Conservation (phyloP, 2,888 invertebrate genomes). For the Tenthredo notha region DNA sequence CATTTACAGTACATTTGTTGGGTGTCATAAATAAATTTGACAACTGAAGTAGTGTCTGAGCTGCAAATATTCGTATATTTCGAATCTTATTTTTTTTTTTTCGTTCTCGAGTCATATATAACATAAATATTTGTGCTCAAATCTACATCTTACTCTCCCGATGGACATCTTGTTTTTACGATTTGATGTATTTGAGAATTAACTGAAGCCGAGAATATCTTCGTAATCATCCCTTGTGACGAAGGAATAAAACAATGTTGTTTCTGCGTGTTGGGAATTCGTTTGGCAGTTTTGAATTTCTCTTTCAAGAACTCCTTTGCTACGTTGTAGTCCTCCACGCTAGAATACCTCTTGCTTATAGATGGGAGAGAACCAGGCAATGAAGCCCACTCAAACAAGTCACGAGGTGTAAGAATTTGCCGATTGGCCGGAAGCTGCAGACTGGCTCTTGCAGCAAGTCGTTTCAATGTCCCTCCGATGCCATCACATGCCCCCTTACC, state of each 20-base stretch:
- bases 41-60: too few species aligned
- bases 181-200: background rate
- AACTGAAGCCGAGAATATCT: constrained; percentile 29
- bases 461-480: constrained; percentile 23
- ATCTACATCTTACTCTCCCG: too few species aligned
- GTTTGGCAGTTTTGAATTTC: constrained; percentile 44
- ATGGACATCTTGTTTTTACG: background rate
- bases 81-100: too few species aligned
- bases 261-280: constrained; percentile 51
- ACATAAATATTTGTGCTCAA: too few species aligned
- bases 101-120: too few species aligned
- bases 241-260: constrained; percentile 54
- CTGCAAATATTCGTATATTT: too few species aligned
- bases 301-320: constrained; percentile 45
- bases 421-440: constrained; percentile 18
- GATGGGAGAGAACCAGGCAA: constrained; percentile 28
- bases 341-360: constrained; percentile 48
- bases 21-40: too few species aligned
- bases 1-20: too few species aligned
- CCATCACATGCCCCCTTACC: constrained; percentile 38
- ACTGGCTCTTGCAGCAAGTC: too few species aligned
- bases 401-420: constrained; percentile 53
- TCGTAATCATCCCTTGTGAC: constrained; percentile 52
- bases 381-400: constrained; percentile 53
- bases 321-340: constrained; percentile 28